A percentile compares a stretch with the other conserved stretches of the same genome.
Conservation (phyloP, 2,113 vertebrate species). For the Syngnathoides biaculeatus region DNA sequence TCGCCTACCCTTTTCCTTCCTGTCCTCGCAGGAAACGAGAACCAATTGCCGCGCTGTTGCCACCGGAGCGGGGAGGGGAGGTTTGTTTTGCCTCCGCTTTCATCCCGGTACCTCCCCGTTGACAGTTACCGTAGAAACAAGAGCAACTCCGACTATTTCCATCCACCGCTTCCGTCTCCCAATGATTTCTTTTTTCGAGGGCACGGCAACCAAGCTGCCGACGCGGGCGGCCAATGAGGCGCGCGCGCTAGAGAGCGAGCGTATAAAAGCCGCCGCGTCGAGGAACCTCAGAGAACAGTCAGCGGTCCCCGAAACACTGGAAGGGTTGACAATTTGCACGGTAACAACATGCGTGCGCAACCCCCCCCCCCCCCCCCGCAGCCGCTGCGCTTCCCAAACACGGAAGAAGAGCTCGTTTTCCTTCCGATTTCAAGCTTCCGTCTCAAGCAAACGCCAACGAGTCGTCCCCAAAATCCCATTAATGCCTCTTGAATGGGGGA, state of each 20-base stretch:
- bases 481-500: conserved; percentile 41
- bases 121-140: conserved; percentile 82
- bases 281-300: neutral
- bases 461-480: conserved; percentile 55
- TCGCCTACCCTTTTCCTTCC: conserved; percentile 47
- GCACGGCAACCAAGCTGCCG: conserved; percentile 55
- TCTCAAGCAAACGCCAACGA: conserved; percentile 29
- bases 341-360: neutral
- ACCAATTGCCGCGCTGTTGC: conserved; percentile 82
- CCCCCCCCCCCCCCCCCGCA: too few relatives aligned
- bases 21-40: conserved; percentile 75
- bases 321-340: neutral
- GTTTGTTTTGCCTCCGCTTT: conserved; percentile 77
- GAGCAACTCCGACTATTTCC: conserved; percentile 80
- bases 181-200: conserved; percentile 64
- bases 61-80: conserved; percentile 74
- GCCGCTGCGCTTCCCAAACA: neutral
- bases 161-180: conserved; percentile 70
- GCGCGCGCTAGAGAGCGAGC: conserved; percentile 34
- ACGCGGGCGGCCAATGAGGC: conserved; percentile 59
- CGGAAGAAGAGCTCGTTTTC: conserved; percentile 19
- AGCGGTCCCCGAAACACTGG: neutral
- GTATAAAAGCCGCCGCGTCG: conserved; percentile 46
- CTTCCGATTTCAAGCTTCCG: conserved; percentile 9
- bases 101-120: conserved; percentile 76